Conservation (phyloP, 1,140 invertebrate species). For the Calephelis nemesis region DNA sequence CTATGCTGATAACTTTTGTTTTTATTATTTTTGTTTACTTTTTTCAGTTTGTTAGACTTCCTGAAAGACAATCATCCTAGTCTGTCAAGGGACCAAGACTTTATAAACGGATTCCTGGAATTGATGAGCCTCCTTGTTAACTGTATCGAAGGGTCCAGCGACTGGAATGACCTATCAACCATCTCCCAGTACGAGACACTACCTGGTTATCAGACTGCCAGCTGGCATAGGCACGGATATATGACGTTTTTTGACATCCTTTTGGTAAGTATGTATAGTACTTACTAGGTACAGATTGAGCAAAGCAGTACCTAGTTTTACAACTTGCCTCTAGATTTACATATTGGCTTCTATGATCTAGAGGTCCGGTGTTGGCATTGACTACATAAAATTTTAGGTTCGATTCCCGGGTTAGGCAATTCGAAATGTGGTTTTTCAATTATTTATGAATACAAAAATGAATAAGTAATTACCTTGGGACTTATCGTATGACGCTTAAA, state of each 20-base stretch:
- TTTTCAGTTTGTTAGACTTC: constrained; percentile 40
- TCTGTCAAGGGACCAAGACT: constrained; percentile 42
- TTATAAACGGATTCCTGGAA: constrained; percentile 43
- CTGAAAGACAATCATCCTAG: constrained; percentile 40
- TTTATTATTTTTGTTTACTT: not conserved
- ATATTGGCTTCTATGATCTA: no score
- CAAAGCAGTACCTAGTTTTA: no score
- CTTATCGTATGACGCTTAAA: no score
- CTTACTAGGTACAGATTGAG: not conserved
- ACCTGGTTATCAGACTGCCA: constrained; percentile 48
- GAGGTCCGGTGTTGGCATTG: no score
- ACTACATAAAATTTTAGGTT: no score
- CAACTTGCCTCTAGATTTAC: no score
- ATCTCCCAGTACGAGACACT: constrained; percentile 37
- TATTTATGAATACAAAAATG: no score
- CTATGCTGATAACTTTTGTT: no score
- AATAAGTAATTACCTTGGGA: no score
- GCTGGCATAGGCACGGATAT: constrained; percentile 60
- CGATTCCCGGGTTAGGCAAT: no score
- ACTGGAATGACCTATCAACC: constrained; percentile 57
- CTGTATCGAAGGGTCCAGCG: constrained; percentile 49
- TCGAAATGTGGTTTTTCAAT: no score
- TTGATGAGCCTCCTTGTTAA: constrained; percentile 47
- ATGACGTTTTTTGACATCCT: constrained; percentile 60
- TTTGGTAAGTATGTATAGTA: constrained; percentile 47